Evolutionary conservation across 2,888 invertebrate genomes (phyloP), one percentile per base, ranked within the genome.

Genomic region (Panopea generosa): DNA sequence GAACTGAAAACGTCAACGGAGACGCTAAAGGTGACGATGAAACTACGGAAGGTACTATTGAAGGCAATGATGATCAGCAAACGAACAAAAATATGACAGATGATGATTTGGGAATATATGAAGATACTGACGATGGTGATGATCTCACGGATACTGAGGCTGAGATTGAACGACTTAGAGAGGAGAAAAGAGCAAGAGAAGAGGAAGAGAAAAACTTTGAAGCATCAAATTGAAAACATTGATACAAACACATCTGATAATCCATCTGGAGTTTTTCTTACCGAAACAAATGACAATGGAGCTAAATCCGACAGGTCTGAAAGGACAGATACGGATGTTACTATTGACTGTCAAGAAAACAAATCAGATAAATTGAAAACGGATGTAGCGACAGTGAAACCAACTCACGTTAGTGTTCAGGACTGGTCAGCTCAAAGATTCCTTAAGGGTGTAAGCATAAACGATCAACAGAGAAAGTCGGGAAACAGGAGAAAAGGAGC

Each of bases 101-200:
- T 11, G 77, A 74, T 16, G 81, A 81, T 16, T 47, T 81, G 16
- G 81, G 81, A 9, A 81, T 81, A 38, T 81, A 81, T 47, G 77
- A 81, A 43, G 81, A 81, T 33, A 71, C 77, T 0, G 74, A 70
- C 20, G 81, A 68, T 14, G 81, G 72, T n/a, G 81, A 81, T 60
- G 77, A 77, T 57, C 53, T 77, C 0, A 73, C 70, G 18, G 80
- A 80, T 52, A 70, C 80, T 6, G 80, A 80, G 56, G 47, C 65
- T 18, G 72, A 77, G 47, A 52, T 77, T 7, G 69, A 73, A 38
- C 63, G 61, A 56, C 62, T 77, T 0, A 38, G 77, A 45, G 65
- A 40, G 14, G 77, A 77, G 52, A 77, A 77, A 56, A 27, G 26
- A 18, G 55, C 56, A 65, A 67, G 72, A 14, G 77, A 77, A 4